Base-by-base conservation (phyloP, 1,140 invertebrate genomes). In the Pogonognathellus flavescens region DNA sequence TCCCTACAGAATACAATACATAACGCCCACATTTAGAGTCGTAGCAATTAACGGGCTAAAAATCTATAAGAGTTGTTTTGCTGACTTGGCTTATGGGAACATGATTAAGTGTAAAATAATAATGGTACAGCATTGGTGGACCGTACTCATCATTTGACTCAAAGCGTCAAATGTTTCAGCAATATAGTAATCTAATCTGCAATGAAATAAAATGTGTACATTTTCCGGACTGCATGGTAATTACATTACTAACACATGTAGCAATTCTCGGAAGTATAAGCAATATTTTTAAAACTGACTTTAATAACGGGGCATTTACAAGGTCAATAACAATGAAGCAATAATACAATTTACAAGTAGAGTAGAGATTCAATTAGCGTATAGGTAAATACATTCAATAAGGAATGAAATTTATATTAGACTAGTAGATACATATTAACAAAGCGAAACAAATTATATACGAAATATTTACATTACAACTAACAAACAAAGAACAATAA, bases 321-420 rank as follows among this genome's bases (percentile, higher is more conserved):
- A 76, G 62, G 70, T 76, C 70, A 76, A 76, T 70, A 41, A 60
- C 59, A 60, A 25, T 25, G 66, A 11, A 76, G 16, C 62, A 70
- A 70, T 31, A 41, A 76, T 66, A 50, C 70, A 76, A 41, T 76
- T 50, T 76, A 76, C 31, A 76, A 13, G 25, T 31, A 76, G n/a
- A n/a, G n/a, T n/a, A 41, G 41, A 18, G 20, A 66, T 25, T 13
- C 18, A 59, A 59, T 59, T 59, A 14, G 14, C 16, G 55, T 66
- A 66, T 25, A 25, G n/a, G n/a, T 66, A 66, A 5, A 55, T 3
- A 31, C 22, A 60, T 9, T 22, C n/a, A 60, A 60, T n/a, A 14
- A 70, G 14, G n/a, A 72, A 31, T 72, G n/a, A 49, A 76, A 76
- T n/a, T n/a, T 49, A 76, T 50, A 76, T 76, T 76, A 41, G 70